Base-by-base conservation (phyloP, 2,797 vertebrate species). In the Corythornis leucogaster region DNA sequence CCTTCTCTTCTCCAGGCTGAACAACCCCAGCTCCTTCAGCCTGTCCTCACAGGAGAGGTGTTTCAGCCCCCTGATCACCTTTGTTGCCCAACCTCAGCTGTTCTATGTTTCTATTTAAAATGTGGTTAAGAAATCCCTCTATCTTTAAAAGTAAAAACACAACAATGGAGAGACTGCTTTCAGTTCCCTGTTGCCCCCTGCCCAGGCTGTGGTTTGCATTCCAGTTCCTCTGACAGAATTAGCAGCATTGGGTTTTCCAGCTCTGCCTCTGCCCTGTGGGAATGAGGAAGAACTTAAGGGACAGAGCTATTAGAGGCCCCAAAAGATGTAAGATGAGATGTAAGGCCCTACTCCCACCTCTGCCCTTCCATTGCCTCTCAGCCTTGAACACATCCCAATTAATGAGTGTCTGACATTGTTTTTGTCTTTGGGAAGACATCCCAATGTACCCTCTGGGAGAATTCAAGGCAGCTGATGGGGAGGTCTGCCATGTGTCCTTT, bases 141-240 rank as follows among this genome's bases (percentile, higher is more conserved):
- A 24, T 53, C 51, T 46, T 75, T 63, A n/a, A 58, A 80, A 86
- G 22, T 30, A 86, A 67, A 91, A 79, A 3, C 24, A 55, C 0
- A 2, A 13, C 21, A 22, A 2, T 14, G 48, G 51, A 17, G 40
- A 93, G 70, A 50, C 51, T 43, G 48, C 63, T 95, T 91, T 94
- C 51, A 0, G 38, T 94, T 95, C 91, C 84, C 46, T 22, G 12
- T 40, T 71, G 57, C 18, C 38, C 40, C 28, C 66, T 71, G 58
- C 33, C 31, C 1, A 2, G 55, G 28, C 62, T 69, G 59, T 3
- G 12, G 28, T 61, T 66, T 1, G 5, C 0, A 0, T 69, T 75
- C 74, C 67, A 63, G 70, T 91, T 94, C 74, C 66, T 75, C 53
- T 3, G 5, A 24, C 85, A 84, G 55, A 90, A 92, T 74, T 90